Evolutionary conservation across 2,888 invertebrate species (phyloP).

Genomic region (Lamellibrachia satsuma): DNA sequence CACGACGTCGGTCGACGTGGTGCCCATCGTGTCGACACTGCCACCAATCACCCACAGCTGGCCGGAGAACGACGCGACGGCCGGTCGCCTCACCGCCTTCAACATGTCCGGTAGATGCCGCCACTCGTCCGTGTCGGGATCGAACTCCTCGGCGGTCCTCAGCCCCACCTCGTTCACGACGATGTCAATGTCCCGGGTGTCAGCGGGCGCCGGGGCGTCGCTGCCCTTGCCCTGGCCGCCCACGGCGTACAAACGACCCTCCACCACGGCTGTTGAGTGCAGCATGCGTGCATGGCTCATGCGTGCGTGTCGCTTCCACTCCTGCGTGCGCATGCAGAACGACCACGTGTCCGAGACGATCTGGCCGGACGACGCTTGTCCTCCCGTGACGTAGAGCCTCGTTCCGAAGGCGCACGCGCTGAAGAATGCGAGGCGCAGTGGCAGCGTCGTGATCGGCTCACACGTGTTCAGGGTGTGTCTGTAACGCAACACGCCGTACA

Average conservation of each 20-base stretch:
- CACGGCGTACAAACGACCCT: not conserved
- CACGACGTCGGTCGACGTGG: not conserved
- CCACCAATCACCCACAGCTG: not conserved
- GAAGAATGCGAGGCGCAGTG: not conserved
- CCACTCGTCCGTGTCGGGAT: not conserved
- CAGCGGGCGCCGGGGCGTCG: not conserved
- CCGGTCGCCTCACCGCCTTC: not conserved
- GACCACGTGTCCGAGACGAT: not conserved
- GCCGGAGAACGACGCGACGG: not conserved
- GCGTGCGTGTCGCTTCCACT: not conserved
- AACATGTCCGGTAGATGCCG: not conserved
- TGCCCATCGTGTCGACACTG: not conserved
- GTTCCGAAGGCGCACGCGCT: not conserved
- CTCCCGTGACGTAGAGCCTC: not conserved
- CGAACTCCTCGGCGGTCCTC: not conserved
- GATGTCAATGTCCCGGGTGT: not conserved
- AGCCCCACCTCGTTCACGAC: not conserved
- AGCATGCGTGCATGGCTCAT: conserved; percentile 9
- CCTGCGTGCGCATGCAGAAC: not conserved
- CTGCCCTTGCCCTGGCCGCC: not conserved
- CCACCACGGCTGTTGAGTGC: not conserved
- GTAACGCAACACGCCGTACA: not conserved
- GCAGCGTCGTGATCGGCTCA: not conserved
- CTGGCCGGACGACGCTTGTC: conserved; percentile 1
- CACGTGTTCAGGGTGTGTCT: not conserved